These are phyloP conservation scores for Rhaphigaster nebulosa DNA, from an alignment of 2,888 invertebrate species.

Conservation along the genomic window DNA sequence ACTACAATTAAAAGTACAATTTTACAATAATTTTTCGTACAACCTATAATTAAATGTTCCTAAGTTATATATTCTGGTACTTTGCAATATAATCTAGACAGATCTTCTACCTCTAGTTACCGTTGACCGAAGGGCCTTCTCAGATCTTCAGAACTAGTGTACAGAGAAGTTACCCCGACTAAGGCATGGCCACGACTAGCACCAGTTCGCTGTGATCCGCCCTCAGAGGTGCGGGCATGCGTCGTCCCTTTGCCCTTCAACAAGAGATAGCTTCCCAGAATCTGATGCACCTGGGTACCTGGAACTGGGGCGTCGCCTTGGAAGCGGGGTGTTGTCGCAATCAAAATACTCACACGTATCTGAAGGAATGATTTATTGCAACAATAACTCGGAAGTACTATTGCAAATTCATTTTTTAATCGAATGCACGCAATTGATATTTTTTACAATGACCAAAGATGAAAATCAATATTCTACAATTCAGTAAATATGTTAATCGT, in stretches of 20 bases:
- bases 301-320: conserved; percentile 20
- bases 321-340: neutral
- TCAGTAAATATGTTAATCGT: too few relatives aligned
- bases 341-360: neutral
- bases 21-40: too few relatives aligned
- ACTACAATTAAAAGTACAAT: too few relatives aligned
- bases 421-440: neutral
- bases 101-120: neutral
- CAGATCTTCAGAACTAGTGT: neutral
- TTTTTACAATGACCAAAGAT: too few relatives aligned
- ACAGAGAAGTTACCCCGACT: neutral
- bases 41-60: neutral
- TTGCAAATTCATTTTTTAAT: neutral
- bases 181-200: conserved; percentile 33
- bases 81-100: neutral
- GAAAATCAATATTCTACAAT: too few relatives aligned
- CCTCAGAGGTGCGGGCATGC: conserved; percentile 23
- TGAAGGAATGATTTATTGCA: neutral
- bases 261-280: neutral
- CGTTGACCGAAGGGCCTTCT: neutral
- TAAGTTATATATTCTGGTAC: neutral
- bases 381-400: neutral
- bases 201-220: neutral
- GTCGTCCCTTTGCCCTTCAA: conserved; percentile 5
- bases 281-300: neutral